These are phyloP conservation scores for Lampris incognitus DNA, from an alignment of 2,113 vertebrate species.

Conservation along the genomic window DNA sequence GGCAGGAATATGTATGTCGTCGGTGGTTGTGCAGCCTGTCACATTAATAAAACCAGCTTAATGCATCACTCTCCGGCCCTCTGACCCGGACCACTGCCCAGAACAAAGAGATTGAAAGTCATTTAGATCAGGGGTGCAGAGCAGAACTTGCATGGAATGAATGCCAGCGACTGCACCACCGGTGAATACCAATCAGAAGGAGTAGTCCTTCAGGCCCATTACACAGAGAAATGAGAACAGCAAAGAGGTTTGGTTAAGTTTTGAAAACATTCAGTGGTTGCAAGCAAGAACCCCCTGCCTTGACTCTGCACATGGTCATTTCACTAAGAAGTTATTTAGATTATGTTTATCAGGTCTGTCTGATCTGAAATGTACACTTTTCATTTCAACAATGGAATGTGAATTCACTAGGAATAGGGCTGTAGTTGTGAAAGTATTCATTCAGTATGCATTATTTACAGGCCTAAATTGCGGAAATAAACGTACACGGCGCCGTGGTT, in stretches of 20 bases:
- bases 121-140: constrained; percentile 63
- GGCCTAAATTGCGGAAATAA: no score
- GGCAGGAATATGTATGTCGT: constrained; percentile 62
- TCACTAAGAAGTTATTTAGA: no score
- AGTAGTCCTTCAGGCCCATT: constrained; percentile 21
- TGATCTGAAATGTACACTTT: no score
- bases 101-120: constrained; percentile 77
- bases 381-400: no score
- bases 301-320: not conserved
- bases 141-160: constrained; percentile 67
- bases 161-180: constrained; percentile 35
- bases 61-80: constrained; percentile 62
- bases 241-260: constrained; percentile 2
- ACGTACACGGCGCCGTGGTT: no score
- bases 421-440: no score
- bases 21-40: constrained; percentile 58
- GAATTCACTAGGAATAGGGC: no score
- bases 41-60: constrained; percentile 68
- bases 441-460: no score
- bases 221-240: constrained; percentile 12
- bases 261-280: not conserved
- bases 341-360: no score
- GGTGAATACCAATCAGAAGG: constrained; percentile 61
- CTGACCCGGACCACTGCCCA: constrained; percentile 69
- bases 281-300: rapidly evolving